Conservation (phyloP, 2,888 invertebrate species). For the Pyrocoelia pectoralis region DNA sequence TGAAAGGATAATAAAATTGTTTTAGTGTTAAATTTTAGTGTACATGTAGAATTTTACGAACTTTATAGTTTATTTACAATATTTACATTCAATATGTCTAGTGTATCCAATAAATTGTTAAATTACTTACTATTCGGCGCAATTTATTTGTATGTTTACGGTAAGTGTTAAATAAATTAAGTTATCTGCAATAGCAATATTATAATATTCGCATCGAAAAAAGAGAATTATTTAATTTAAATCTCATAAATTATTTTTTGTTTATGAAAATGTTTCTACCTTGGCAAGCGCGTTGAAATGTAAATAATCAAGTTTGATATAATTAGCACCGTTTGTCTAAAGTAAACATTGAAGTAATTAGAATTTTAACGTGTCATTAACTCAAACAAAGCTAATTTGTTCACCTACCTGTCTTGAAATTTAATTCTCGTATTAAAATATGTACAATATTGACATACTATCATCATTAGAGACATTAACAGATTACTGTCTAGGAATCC, state of each 20-base stretch:
- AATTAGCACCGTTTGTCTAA: constrained; percentile 2
- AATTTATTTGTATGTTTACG: constrained; percentile 6
- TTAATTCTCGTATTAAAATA: neutral
- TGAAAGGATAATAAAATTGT: constrained; percentile 12
- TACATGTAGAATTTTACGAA: constrained; percentile 1
- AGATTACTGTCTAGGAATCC: constrained; percentile 10
- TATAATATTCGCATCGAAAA: too few species aligned
- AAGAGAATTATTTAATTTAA: too few species aligned
- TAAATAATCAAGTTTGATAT: constrained; percentile 10
- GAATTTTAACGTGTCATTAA: constrained; percentile 8
- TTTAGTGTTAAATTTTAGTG: constrained; percentile 7
- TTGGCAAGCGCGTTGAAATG: constrained; percentile 3
- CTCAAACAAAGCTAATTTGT: neutral
- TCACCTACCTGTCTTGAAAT: constrained; percentile 4
- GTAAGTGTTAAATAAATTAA: constrained; percentile 3
- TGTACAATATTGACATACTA: neutral
- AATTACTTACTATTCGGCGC: neutral
- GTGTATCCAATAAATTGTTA: neutral
- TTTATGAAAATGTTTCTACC: constrained; percentile 8
- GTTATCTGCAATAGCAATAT: neutral
- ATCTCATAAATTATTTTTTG: constrained; percentile 8
- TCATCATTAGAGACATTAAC: neutral
- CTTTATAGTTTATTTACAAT: constrained; percentile 5
- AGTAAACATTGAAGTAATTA: constrained; percentile 10
- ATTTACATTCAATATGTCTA: constrained; percentile 10